Base-by-base conservation (phyloP, 2,888 invertebrate genomes). In the Adineta ricciae region DNA sequence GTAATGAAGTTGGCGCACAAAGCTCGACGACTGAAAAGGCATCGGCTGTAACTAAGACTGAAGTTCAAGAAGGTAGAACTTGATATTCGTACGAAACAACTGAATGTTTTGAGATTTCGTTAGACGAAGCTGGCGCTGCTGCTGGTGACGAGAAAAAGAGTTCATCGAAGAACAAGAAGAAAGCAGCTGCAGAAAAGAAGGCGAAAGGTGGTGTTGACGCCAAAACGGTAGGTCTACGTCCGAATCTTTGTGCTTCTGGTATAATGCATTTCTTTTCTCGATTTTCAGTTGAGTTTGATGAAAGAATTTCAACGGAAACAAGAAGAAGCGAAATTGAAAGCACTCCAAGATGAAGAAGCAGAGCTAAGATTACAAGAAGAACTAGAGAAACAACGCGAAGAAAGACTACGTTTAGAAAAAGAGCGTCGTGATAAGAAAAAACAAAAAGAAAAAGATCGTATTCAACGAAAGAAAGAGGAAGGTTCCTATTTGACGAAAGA, bases 361-460 rank as follows among this genome's bases (percentile, higher is more conserved):
- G 11, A 38, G n/a, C 1, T 9, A 41, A 38, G 78, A 41, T 24
- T n/a, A 78, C 24, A 41, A 41, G 78, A 78, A 24, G 78, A 41
- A 41, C 19, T 41, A 9, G n/a, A 78, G 41, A 78, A 41, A 9
- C 41, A 41, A 41, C 78, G 41, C n/a, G n/a, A 41, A 78, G 78
- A 78, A 41, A 78, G 41, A 78, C 0, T 2, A 78, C 78, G 78
- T 41, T 8, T n/a, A 78, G 78, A 78, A 78, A 41, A 78, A 38
- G 78, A 78, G 41, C 41, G 41, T 41, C 38, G 41, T 41, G 78
- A 78, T 9, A 78, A 78, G n/a, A 78, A 78, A 41, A 78, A 78
- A 78, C 78, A 41, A 78, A 78, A 78, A n/a, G 78, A 78, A 78
- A 78, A 78, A 41, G 41, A 78, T 11, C 78, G 78, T 24, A 78